phyloP scores from a whole-genome alignment of 2,888 invertebrate species.

The Sarcophaga subvicina region DNA sequence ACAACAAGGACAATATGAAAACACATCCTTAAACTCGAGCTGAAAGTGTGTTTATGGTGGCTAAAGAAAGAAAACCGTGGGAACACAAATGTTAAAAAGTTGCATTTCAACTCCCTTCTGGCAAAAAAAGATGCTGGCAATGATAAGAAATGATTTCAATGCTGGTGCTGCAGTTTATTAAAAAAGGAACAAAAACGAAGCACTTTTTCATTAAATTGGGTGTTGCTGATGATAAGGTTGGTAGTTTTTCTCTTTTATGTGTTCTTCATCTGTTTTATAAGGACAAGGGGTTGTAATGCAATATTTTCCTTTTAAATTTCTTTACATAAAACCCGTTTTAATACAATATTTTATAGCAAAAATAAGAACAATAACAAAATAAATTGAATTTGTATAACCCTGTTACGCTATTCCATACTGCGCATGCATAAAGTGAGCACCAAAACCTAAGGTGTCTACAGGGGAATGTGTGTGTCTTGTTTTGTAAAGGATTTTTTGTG shows the following conservation, averaged over 20 bases:
- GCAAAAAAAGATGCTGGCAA: conserved; percentile 52
- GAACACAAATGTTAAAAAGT: conserved; percentile 63
- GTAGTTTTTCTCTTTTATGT: not conserved
- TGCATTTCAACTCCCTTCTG: conserved; percentile 55
- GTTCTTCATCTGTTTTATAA: not conserved
- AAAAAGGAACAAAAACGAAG: conserved; percentile 41
- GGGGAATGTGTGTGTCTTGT: not conserved
- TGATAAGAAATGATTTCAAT: conserved; percentile 28
- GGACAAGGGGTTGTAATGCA: conserved; percentile 52
- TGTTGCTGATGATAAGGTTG: conserved; percentile 27
- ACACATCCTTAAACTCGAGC: not conserved
- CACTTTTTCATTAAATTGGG: conserved; percentile 26
- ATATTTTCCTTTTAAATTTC: conserved; percentile 36
- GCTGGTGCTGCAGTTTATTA: conserved; percentile 7
- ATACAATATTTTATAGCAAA: conserved; percentile 12
- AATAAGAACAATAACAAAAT: not conserved
- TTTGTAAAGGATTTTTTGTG: conserved; percentile 52
- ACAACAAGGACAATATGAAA: conserved; percentile 10
- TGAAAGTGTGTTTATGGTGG: conserved; percentile 6
- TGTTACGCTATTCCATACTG: not conserved
- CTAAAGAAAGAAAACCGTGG: conserved; percentile 56
- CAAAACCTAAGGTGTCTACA: conserved; percentile 28
- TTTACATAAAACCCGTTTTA: conserved; percentile 61
- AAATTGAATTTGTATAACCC: not conserved
- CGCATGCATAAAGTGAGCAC: conserved; percentile 68